Conservation (phyloP, 2,113 vertebrate genomes). For the Oncorhynchus keta region DNA sequence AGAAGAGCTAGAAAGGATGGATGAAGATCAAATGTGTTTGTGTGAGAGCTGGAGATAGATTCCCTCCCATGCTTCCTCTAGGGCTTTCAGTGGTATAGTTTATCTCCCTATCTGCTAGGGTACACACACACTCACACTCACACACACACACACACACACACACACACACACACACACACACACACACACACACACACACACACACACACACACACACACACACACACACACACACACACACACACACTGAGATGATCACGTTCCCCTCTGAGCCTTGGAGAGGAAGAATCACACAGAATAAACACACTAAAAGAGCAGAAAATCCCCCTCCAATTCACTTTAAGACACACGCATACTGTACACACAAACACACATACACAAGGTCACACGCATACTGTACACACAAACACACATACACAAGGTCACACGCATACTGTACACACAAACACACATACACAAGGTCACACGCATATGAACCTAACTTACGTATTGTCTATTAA, state of each 20-base stretch:
- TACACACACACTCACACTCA: background rate
- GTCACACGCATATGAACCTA: background rate
- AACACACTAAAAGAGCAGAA: background rate
- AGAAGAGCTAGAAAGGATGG: constrained; percentile 43
- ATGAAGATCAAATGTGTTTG: constrained; percentile 53
- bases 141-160: background rate
- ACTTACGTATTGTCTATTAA: background rate
- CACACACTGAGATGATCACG: background rate
- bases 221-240: background rate
- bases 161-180: background rate
- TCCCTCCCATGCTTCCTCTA: constrained; percentile 28
- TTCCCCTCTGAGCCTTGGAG: background rate
- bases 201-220: background rate
- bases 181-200: background rate
- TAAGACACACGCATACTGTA: background rate
- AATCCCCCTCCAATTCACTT: background rate
- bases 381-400: background rate
- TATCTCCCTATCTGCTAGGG: background rate
- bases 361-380: background rate
- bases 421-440: constrained; percentile 1
- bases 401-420: background rate
- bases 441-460: too few species aligned
- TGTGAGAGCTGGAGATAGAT: constrained; percentile 46
- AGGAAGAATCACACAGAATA: background rate
- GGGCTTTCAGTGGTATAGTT: constrained; percentile 20